These are phyloP conservation scores for Nesoenas mayeri DNA, from an alignment of 2,113 vertebrate species.

Conservation along the genomic window DNA sequence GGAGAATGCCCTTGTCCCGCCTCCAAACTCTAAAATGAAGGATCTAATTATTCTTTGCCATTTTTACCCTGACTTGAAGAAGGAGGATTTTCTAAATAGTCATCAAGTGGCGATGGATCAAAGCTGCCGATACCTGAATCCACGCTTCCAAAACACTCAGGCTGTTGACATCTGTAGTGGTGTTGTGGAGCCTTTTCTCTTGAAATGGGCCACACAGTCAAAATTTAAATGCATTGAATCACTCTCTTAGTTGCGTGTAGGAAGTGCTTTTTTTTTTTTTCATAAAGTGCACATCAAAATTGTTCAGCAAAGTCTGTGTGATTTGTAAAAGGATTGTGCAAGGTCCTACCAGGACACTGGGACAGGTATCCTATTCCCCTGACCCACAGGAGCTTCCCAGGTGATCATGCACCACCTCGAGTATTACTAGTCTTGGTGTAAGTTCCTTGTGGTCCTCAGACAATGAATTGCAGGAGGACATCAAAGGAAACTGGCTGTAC, in stretches of 20 bases:
- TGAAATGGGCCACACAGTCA: neutral
- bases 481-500: neutral
- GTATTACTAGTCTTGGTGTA: neutral
- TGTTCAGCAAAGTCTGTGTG: neutral
- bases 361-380: neutral
- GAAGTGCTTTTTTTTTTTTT: neutral
- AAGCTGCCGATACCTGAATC: neutral
- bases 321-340: neutral
- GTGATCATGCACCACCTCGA: neutral
- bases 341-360: neutral
- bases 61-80: neutral
- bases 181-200: neutral
- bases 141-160: neutral
- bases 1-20: neutral
- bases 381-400: neutral
- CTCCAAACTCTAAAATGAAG: neutral
- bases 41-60: neutral
- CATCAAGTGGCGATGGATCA: neutral
- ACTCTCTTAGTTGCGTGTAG: neutral
- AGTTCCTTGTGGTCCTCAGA: neutral
- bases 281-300: neutral
- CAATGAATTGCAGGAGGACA: neutral
- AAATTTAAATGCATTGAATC: neutral
- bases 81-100: neutral
- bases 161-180: neutral